Percentiles rank a stretch among this genome's conserved stretches.
Conservation (phyloP, 2,113 vertebrate genomes). For the Cepphus grylle region DNA sequence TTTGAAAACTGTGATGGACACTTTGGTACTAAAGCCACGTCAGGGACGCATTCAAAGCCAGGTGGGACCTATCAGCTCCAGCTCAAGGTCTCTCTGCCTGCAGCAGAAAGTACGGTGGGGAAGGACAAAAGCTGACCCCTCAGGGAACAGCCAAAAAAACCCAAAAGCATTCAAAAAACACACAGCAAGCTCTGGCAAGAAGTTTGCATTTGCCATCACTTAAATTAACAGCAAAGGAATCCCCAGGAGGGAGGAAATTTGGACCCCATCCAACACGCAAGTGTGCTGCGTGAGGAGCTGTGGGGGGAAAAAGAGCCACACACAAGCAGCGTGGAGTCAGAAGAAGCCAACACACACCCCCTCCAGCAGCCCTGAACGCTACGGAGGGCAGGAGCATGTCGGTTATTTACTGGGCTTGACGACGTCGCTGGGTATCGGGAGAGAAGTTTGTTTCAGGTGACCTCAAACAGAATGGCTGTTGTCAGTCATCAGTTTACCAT, state of each 20-base stretch:
- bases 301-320: not conserved
- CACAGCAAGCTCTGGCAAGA: slow-evolving; percentile 64
- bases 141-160: slow-evolving; percentile 45
- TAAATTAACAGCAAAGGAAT: slow-evolving; percentile 65
- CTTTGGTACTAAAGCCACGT: not conserved
- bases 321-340: not conserved
- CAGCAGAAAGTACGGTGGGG: not conserved
- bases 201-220: slow-evolving; percentile 56
- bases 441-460: not conserved
- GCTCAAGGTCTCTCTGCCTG: not conserved
- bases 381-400: not conserved
- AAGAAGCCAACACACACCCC: not conserved
- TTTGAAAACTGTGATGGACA: not conserved
- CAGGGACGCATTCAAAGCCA: not conserved
- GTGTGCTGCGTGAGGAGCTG: slow-evolving; percentile 1
- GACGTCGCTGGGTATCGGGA: accelerated
- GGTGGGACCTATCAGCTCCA: slow-evolving; percentile 26
- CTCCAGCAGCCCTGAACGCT: not conserved
- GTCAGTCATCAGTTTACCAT: not conserved
- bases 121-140: slow-evolving; percentile 62
- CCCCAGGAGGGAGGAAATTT: slow-evolving; percentile 59
- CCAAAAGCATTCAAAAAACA: slow-evolving; percentile 56
- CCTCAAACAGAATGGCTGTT: not conserved
- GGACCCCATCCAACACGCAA: slow-evolving; percentile 38
- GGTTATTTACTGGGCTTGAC: not conserved